These are phyloP conservation scores for Drosophila simulans DNA, from an alignment of 1,140 invertebrate genomes.

Conservation along the genomic window DNA sequence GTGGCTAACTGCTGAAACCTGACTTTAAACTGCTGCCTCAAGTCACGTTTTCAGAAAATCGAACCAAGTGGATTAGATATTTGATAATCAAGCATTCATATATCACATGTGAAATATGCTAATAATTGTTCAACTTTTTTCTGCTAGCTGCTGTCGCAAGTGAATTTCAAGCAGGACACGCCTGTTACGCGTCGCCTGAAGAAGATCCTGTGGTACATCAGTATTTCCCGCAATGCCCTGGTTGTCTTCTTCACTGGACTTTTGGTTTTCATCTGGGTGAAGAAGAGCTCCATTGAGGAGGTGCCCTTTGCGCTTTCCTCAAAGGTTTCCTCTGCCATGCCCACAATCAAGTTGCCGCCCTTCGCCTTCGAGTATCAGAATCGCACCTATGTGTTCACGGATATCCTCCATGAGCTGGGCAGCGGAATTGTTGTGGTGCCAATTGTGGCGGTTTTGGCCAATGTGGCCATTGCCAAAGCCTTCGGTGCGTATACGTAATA, in stretches of 20 bases:
- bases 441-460: constrained; percentile 92
- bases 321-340: constrained; percentile 88
- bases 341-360: constrained; percentile 87
- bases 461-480: constrained; percentile 94
- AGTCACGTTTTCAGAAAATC: too few species aligned
- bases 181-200: constrained; percentile 85
- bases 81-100: background rate
- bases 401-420: constrained; percentile 89
- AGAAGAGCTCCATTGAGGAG: constrained; percentile 69
- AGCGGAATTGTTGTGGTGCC: constrained; percentile 91
- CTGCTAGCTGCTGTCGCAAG: constrained; percentile 61
- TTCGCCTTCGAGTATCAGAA: constrained; percentile 88
- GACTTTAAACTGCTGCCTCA: too few species aligned
- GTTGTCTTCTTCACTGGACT: constrained; percentile 90
- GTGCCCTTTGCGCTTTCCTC: constrained; percentile 85
- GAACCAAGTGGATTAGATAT: too few species aligned
- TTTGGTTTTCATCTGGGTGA: constrained; percentile 86
- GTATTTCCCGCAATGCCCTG: constrained; percentile 92
- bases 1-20: too few species aligned
- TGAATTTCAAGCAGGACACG: constrained; percentile 81
- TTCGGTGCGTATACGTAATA: constrained; percentile 88
- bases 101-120: too few species aligned
- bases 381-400: constrained; percentile 86
- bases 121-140: background rate
- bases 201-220: constrained; percentile 90